Conservation (phyloP, 2,113 vertebrate species). For the Hippocampus mohnikei region DNA sequence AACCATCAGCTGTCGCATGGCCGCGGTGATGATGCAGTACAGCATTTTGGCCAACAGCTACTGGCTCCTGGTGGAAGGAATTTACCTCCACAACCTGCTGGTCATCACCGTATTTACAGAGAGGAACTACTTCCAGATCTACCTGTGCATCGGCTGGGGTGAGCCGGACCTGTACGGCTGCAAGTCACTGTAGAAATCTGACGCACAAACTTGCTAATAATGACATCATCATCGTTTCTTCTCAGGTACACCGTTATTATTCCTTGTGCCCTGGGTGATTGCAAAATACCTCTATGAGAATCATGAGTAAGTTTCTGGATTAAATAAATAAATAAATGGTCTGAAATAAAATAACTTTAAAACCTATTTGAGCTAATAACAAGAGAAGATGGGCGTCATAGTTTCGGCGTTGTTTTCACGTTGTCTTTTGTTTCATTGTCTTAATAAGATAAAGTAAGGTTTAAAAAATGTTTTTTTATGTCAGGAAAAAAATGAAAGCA, state of each 20-base stretch:
- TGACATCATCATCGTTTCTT: conserved; percentile 28
- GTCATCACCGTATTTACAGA: conserved; percentile 89
- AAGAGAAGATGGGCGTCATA: too few relatives aligned
- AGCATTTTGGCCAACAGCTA: conserved; percentile 96
- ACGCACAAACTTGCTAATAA: not conserved
- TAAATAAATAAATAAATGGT: too few relatives aligned
- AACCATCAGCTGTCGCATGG: conserved; percentile 83
- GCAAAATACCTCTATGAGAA: conserved; percentile 90
- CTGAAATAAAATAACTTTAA: too few relatives aligned
- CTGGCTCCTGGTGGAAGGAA: conserved; percentile 96
- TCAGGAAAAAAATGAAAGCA: too few relatives aligned
- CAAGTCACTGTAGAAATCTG: not conserved
- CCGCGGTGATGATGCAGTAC: conserved; percentile 97
- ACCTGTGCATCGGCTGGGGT: conserved; percentile 96
- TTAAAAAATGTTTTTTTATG: too few relatives aligned
- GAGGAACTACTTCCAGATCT: conserved; percentile 88
- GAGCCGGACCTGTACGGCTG: conserved; percentile 51
- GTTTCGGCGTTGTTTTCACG: not conserved
- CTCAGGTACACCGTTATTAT: conserved; percentile 86
- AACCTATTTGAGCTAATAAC: too few relatives aligned
- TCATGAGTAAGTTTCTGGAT: conserved; percentile 81
- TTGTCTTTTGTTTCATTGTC: not conserved
- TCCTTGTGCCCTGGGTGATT: conserved; percentile 85
- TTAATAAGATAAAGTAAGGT: not conserved
- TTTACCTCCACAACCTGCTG: conserved; percentile 93